Evolutionary conservation across 2,113 vertebrate species (phyloP), one percentile per base, ranked within the genome.

Genomic region (Orientallactaga bullata): DNA sequence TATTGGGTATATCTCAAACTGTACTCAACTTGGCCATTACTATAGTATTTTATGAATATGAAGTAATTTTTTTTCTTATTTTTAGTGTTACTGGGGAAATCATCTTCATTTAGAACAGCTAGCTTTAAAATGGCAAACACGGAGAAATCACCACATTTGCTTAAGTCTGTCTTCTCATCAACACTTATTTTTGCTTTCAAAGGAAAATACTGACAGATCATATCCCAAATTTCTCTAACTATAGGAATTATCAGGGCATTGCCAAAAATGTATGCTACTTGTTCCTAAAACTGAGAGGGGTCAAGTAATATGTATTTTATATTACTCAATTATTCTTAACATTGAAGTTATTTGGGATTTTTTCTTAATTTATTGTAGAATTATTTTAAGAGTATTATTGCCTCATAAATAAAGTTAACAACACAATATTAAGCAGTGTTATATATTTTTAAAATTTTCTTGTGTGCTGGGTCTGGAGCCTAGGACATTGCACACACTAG

Each of bases 41-140:
- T 42, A 11, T 63, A 37, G 30, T 16, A 72, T 92, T 86, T 87
- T 65, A 37, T 76, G 61, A 92, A 63, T 55, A 61, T 4, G 12
- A 24, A 23, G 32, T 82, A 26, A 65, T 93, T 86, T 81, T 90
- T 90, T 94, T 90, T 4, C 82, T 90, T 95, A 74, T 83, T 92
- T 95, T 91, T 85, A 72, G 68, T 71, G 13, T 47, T 47, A 79
- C 47, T 77, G 23, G 3, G 58, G 47, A 69, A 47, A n/a, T 16
- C 32, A 42, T 90, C 66, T 84, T 91, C 66, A 91, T 87, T 93
- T 37, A 28, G 18, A 90, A 47, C 7, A 65, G 20, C 71, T n/a
- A 88, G n/a, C 23, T 71, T 86, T 93, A 73, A 92, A 94, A 47
- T 84, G n/a, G 35, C 16, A 80, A 78, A 35, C 60, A 37, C 74